Conservation (phyloP, 2,888 invertebrate species). For the Omphaloscelis lunosa region DNA sequence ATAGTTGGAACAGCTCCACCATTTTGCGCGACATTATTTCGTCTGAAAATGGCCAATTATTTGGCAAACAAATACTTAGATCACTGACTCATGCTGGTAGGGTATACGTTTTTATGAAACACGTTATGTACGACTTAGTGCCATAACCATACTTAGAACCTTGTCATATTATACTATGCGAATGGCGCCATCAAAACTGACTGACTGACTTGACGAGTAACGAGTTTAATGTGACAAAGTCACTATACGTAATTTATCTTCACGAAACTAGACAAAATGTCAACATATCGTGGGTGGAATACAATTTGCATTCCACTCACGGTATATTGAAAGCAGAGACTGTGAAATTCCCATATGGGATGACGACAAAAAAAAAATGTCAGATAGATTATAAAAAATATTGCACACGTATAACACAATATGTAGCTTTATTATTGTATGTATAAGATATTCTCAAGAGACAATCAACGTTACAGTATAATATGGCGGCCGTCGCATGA, state of each 20-base stretch:
- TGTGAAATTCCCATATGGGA: no score
- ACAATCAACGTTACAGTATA: no score
- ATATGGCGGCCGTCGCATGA: no score
- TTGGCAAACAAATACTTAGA: slow-evolving; percentile 18
- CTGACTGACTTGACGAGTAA: background rate
- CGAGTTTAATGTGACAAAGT: background rate
- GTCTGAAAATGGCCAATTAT: slow-evolving; percentile 62
- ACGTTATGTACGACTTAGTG: background rate
- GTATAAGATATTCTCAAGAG: no score
- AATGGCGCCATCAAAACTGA: background rate
- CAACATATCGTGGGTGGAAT: background rate
- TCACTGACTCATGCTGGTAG: background rate
- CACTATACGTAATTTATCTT: background rate
- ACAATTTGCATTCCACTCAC: no score
- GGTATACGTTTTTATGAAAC: background rate
- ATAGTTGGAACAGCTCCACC: slow-evolving; percentile 51
- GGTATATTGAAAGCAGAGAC: no score
- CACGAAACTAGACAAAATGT: background rate
- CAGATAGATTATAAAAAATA: no score
- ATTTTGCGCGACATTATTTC: slow-evolving; percentile 62
- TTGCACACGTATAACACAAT: no score
- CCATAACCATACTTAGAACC: background rate
- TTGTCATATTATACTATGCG: background rate
- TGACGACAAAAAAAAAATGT: no score
- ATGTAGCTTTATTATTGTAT: no score